Evolutionary conservation across 2,888 invertebrate genomes (phyloP), one percentile per base, ranked within the genome.

Genomic region (Cataglyphis rosenhaueri): DNA sequence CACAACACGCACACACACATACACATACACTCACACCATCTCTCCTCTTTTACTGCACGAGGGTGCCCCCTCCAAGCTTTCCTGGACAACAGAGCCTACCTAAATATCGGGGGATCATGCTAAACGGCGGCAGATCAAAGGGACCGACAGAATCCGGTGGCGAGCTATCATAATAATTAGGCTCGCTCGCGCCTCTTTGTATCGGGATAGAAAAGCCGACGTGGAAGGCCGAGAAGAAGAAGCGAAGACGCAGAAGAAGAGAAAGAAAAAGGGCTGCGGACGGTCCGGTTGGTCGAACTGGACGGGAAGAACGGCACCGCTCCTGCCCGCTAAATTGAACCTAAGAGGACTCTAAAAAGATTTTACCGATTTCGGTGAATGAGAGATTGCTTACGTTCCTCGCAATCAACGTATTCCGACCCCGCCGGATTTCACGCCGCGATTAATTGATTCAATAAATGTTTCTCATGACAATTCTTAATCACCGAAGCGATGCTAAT

Each of bases 111-210:
- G 90, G 93, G 92, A 94, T 94, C 93, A 94, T 93, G 93, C 93
- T 94, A 94, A 94, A 94, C 93, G 94, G 92, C 92, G 91, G 90
- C 87, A 92, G 93, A 94, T 94, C 93, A 94, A 94, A 94, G 92
- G 90, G 84, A 92, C 94, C 94, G 94, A 93, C 93, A 91, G 92
- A 94, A 94, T 94, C 92, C 94, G 92, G 93, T 94, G 94, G 94
- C 93, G 92, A 94, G 93, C 94, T 94, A 94, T 94, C 94, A 94
- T 94, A 94, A 94, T 94, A 94, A 94, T 94, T 94, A 94, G 92
- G 93, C 92, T 91, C 92, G 93, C 94, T 94, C 93, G 93, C 94
- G 93, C 93, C 94, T 94, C 94, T 94, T 94, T 94, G 94, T 94
- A 94, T 93, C 92, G 92, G 93, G 92, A 93, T 93, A 93, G 93